Evolutionary conservation across 2,797 vertebrate species (phyloP).

Genomic region (Adelosebastes latens): DNA sequence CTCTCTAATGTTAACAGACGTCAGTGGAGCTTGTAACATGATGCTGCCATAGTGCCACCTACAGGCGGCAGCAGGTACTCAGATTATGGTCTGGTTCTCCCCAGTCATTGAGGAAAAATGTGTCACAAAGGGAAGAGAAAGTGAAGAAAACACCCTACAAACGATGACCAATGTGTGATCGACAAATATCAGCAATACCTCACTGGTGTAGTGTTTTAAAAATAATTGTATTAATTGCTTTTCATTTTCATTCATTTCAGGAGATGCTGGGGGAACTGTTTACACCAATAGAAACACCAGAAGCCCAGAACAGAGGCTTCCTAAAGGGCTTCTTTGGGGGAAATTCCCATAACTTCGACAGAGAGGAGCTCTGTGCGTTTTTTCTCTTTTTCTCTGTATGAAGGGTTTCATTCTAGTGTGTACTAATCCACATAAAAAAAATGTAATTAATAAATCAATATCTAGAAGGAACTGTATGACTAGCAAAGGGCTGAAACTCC

Average conservation of each 20-base stretch:
- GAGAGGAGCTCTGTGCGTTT: slow-evolving; percentile 97
- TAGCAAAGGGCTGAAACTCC: neutral
- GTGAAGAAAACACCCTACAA: neutral
- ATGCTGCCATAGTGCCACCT: slow-evolving; percentile 71
- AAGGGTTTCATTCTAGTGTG: neutral
- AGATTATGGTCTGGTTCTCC: neutral
- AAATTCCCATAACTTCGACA: slow-evolving; percentile 94
- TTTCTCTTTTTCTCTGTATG: neutral
- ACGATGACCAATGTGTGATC: neutral
- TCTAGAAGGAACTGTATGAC: neutral
- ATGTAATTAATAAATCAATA: neutral
- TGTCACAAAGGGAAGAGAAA: neutral
- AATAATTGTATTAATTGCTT: neutral
- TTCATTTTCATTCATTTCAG: slow-evolving; percentile 70
- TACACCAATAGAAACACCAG: slow-evolving; percentile 94
- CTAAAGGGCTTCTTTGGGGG: slow-evolving; percentile 97
- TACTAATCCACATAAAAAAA: neutral
- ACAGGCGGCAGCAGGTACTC: slow-evolving; percentile 39
- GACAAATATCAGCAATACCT: neutral
- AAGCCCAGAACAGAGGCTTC: slow-evolving; percentile 97
- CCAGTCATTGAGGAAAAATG: neutral
- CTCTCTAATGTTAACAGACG: neutral
- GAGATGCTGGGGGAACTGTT: slow-evolving; percentile 98
- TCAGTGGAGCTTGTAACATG: neutral
- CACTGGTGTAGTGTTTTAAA: neutral